Percentiles rank a stretch among this genome's conserved stretches.
Conservation (phyloP, 2,113 vertebrate species). For the Pseudolaguvia tuberculata region DNA sequence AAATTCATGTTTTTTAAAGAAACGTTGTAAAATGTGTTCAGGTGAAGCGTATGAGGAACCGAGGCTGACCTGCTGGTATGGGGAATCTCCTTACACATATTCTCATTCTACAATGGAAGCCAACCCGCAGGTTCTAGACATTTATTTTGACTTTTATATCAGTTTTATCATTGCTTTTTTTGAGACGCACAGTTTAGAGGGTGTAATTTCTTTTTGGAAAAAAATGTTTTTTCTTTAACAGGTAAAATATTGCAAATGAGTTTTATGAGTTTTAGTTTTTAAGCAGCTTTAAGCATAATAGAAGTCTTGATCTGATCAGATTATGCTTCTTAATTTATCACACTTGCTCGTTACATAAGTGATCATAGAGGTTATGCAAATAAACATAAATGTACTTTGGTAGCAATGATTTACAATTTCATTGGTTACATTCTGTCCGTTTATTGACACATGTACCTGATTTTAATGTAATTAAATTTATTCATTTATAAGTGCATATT, state of each 20-base stretch:
- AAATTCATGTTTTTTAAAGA: neutral
- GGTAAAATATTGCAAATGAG: neutral
- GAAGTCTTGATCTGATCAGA: neutral
- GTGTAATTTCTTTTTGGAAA: neutral
- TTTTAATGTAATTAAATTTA: too few relatives aligned
- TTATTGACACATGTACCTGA: neutral
- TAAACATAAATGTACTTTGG: neutral
- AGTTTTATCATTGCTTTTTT: neutral
- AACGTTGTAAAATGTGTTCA: conserved; percentile 55
- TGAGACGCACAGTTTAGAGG: neutral
- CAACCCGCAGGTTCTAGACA: conserved; percentile 74
- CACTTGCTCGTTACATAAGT: neutral
- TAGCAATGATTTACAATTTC: neutral
- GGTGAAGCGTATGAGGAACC: conserved; percentile 83
- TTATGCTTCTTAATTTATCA: neutral
- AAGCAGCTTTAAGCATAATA: neutral
- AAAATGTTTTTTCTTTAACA: neutral
- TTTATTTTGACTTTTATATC: neutral
- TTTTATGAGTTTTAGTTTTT: neutral
- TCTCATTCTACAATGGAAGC: conserved; percentile 81
- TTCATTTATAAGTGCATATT: too few relatives aligned
- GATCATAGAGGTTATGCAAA: neutral
- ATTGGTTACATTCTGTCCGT: neutral
- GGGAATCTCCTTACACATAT: conserved; percentile 90
- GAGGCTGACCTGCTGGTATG: conserved; percentile 90